Evolutionary conservation across 2,888 invertebrate species (phyloP).

Genomic region (Siphonodentalium dalli): DNA sequence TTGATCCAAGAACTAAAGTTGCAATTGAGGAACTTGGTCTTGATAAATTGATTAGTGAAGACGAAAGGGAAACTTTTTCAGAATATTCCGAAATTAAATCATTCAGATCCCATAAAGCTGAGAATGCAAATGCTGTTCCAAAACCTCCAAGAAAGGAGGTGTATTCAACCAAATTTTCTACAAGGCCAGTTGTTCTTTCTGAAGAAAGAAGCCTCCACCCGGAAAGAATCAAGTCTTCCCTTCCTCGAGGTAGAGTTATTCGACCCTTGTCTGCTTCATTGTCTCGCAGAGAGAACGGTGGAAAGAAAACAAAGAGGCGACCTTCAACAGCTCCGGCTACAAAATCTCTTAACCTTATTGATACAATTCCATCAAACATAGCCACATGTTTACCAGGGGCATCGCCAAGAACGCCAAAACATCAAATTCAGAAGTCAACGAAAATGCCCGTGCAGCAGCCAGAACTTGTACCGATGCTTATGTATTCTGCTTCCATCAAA

Average conservation of each 20-base stretch:
- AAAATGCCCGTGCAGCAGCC: slow-evolving; percentile 11
- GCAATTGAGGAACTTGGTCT: slow-evolving; percentile 46
- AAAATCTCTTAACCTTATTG: slow-evolving; percentile 28
- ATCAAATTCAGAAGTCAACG: no score
- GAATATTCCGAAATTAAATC: slow-evolving; percentile 43
- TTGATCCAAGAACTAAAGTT: slow-evolving; percentile 58
- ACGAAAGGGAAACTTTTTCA: slow-evolving; percentile 36
- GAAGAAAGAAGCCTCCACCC: slow-evolving; percentile 45
- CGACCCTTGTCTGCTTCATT: slow-evolving; percentile 53
- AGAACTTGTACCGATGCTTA: slow-evolving; percentile 56
- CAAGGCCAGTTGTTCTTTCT: slow-evolving; percentile 35
- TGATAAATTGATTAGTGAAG: slow-evolving; percentile 38
- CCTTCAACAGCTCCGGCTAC: slow-evolving; percentile 40
- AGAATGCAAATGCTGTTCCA: slow-evolving; percentile 33
- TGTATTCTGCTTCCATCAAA: slow-evolving; percentile 54
- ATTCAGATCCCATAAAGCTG: slow-evolving; percentile 37
- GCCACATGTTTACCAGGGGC: slow-evolving; percentile 42
- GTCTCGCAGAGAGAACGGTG: slow-evolving; percentile 29
- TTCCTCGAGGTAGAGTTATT: slow-evolving; percentile 50
- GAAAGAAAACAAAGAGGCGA: no score
- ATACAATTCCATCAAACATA: slow-evolving; percentile 39
- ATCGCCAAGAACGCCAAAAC: slow-evolving; percentile 24
- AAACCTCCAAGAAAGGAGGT: slow-evolving; percentile 40
- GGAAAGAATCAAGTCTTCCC: slow-evolving; percentile 44
- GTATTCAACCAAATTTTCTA: slow-evolving; percentile 40